Conservation (phyloP, 2,888 invertebrate genomes). For the Parasteatoda lunata region DNA sequence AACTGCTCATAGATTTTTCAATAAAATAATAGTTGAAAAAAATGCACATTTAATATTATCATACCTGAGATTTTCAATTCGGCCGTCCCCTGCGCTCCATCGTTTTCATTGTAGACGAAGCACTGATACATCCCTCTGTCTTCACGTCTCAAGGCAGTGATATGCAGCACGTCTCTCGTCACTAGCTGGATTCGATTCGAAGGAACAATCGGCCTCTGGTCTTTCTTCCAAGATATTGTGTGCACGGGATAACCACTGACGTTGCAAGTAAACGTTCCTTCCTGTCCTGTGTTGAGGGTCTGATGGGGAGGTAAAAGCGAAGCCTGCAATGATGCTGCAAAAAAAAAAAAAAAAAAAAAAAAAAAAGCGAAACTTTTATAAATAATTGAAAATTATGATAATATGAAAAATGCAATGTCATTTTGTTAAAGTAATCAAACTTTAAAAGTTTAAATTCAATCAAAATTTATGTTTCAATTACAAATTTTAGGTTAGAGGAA, state of each 20-base stretch:
- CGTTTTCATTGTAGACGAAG: slow-evolving; percentile 87
- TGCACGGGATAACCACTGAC: slow-evolving; percentile 88
- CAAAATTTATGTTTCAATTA: no score
- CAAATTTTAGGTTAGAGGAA: no score
- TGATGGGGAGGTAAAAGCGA: slow-evolving; percentile 79
- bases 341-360: not conserved
- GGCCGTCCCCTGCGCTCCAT: slow-evolving; percentile 88
- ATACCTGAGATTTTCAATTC: slow-evolving; percentile 84
- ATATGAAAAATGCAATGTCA: not conserved
- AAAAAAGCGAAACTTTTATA: not conserved
- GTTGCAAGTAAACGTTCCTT: slow-evolving; percentile 90
- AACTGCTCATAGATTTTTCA: no score
- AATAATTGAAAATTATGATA: not conserved
- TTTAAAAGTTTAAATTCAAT: no score
- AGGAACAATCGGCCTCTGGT: slow-evolving; percentile 80
- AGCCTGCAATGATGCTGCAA: slow-evolving; percentile 83
- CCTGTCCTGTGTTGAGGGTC: slow-evolving; percentile 88
- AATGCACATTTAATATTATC: no score
- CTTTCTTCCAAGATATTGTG: slow-evolving; percentile 86
- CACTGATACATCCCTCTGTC: slow-evolving; percentile 95
- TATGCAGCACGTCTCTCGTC: slow-evolving; percentile 74
- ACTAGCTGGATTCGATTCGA: slow-evolving; percentile 36
- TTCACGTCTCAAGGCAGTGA: slow-evolving; percentile 82
- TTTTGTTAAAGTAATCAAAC: no score
- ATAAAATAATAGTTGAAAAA: no score